Evolutionary conservation across 2,888 invertebrate species (phyloP), one percentile per base, ranked within the genome.

Genomic region (Spisula subtruncata): DNA sequence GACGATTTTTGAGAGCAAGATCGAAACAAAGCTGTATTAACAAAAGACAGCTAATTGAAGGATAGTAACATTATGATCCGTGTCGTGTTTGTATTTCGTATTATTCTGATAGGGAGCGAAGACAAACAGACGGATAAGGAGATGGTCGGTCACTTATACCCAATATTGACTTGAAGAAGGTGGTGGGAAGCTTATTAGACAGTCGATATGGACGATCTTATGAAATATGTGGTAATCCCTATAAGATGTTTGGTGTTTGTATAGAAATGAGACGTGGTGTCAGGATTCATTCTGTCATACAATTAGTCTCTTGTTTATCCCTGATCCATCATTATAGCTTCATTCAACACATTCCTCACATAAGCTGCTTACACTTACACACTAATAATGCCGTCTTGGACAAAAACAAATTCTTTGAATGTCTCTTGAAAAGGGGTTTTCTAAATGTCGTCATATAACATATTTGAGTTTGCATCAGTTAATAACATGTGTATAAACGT

Each of bases 291-390:
- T 48, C 83, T 46, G 54, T 86, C 84, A 88, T 89, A 88, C 89
- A 91, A 91, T 89, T 91, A 91, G 85, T 25, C 46, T 51, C 56
- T 32, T 14, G 35, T 81, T 88, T 91, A 91, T 91, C 91, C 60
- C n/a, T 29, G 75, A 89, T 87, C 87, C 56, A 32, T 20, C 25
- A 32, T 79, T 88, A 84, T 90, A 90, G 88, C 90, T 81, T 46
- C n/a, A 48, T 51, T 79, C 29, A 83, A 81, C 60, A 60, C 60
- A 25, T 20, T 56, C 32, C 32, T 79, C 80, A 35, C n/a, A 41
- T 88, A 90, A 86, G 88, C 90, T 88, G 86, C 88, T 90, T 90
- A 88, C 20, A n/a, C 20, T 79, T 54, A 54, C 51, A 54, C 75
- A 54, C 48, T 79, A 75, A 85, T 48, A n/a, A 66, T 66, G 60